Percentiles rank a stretch among this genome's conserved stretches.
These are phyloP conservation scores for Lindbergichthys nudifrons DNA, from an alignment of 2,797 vertebrate species.

Conservation along the genomic window DNA sequence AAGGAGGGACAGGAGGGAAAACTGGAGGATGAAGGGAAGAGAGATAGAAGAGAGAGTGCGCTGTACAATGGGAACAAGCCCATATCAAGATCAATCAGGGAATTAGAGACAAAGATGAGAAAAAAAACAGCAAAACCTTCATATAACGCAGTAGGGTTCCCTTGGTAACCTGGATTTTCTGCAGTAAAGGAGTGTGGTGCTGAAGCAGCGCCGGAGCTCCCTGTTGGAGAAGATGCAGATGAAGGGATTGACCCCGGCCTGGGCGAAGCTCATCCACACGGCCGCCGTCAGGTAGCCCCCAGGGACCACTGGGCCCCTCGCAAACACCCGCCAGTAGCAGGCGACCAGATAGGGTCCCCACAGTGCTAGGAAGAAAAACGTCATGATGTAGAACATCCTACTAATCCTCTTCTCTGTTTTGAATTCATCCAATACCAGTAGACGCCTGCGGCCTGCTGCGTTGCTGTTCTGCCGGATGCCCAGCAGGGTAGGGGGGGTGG, in stretches of 20 bases:
- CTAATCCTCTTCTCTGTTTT: conserved; percentile 99
- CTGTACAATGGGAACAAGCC: conserved; percentile 84
- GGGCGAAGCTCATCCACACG: conserved; percentile 99
- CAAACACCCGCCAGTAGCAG: conserved; percentile 99
- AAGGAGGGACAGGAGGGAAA: conserved; percentile 58
- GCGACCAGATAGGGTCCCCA: conserved; percentile 99
- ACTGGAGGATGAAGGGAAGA: conserved; percentile 74
- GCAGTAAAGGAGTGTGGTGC: conserved; percentile 99
- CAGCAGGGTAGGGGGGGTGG: conserved; percentile 97
- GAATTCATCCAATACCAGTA: conserved; percentile 98
- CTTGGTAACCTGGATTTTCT: conserved; percentile 99
- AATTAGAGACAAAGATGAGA: conserved; percentile 74
- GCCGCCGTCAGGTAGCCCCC: conserved; percentile 98
- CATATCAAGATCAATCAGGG: conserved; percentile 83
- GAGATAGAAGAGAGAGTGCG: conserved; percentile 69
- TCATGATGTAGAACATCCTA: conserved; percentile 99
- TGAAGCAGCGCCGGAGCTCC: conserved; percentile 99
- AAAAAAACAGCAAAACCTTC: conserved; percentile 86
- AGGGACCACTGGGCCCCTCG: conserved; percentile 95
- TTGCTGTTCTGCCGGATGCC: conserved; percentile 99
- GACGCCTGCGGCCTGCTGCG: conserved; percentile 94
- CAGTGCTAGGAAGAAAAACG: conserved; percentile 98
- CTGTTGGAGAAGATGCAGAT: conserved; percentile 99
- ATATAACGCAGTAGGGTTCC: conserved; percentile 99
- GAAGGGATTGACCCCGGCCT: conserved; percentile 99